Evolutionary conservation across 1,140 invertebrate genomes (phyloP).

Genomic region (Pomacea maculata): DNA sequence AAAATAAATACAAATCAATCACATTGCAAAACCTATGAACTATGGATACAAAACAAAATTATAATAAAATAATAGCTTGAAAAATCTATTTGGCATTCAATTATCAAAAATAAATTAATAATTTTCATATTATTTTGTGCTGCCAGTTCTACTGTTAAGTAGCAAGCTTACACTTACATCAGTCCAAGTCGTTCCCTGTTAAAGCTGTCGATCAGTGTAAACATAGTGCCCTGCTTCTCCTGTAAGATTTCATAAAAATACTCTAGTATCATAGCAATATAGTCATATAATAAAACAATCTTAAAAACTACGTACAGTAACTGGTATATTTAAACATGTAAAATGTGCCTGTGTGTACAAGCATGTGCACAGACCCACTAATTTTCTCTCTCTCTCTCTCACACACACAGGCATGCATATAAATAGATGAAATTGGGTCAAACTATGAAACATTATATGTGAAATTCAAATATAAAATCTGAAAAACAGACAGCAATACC

Average conservation of each 20-base stretch:
- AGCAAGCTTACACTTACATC: slow-evolving; percentile 56
- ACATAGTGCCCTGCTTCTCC: slow-evolving; percentile 65
- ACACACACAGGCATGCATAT: background rate
- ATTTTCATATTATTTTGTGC: background rate
- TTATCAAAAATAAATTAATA: background rate
- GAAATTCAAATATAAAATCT: background rate
- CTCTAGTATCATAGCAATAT: background rate
- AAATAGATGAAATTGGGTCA: background rate
- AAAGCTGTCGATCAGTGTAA: slow-evolving; percentile 64
- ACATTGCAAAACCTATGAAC: no score
- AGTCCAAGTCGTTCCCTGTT: slow-evolving; percentile 65
- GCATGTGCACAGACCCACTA: background rate
- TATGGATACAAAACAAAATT: no score
- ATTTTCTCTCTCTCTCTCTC: background rate
- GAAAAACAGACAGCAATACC: slow-evolving; percentile 39
- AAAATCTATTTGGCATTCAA: no score
- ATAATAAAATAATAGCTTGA: no score
- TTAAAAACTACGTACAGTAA: background rate
- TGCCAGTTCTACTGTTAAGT: background rate
- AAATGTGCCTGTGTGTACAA: background rate
- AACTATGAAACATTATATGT: background rate
- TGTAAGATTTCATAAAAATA: slow-evolving; percentile 36
- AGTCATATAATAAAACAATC: background rate
- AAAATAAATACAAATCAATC: no score
- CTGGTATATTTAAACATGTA: background rate